phyloP scores from a whole-genome alignment of 2,797 vertebrate species.

The Xiphophorus birchmanni region DNA sequence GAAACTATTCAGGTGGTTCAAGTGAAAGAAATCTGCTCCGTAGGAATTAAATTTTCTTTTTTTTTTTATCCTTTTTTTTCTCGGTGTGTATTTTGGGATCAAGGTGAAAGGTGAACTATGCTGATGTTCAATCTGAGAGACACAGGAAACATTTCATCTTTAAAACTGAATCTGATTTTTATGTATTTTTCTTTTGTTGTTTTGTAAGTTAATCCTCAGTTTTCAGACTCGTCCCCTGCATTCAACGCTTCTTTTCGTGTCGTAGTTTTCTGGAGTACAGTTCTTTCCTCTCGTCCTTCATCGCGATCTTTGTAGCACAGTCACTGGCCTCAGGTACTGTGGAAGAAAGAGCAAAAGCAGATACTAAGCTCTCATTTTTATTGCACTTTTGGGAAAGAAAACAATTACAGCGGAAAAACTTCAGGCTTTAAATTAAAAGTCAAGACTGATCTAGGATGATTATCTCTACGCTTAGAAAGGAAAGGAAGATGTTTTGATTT shows the following conservation, averaged over 20 bases:
- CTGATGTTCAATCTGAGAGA: constrained; percentile 73
- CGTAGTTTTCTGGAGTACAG: constrained; percentile 81
- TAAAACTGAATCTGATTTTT: constrained; percentile 72
- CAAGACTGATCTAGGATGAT: constrained; percentile 79
- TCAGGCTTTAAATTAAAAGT: constrained; percentile 77
- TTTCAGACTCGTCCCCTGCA: constrained; percentile 73
- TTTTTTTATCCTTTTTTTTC: constrained; percentile 44
- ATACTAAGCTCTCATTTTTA: constrained; percentile 79
- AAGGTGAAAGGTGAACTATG: constrained; percentile 70
- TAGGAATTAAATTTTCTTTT: constrained; percentile 59
- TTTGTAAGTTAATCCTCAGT: constrained; percentile 76
- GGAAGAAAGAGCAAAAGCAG: constrained; percentile 78
- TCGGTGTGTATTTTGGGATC: constrained; percentile 79
- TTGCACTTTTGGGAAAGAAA: constrained; percentile 81
- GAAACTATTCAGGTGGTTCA: constrained; percentile 61
- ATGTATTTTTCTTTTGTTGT: constrained; percentile 57
- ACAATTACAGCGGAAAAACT: constrained; percentile 69
- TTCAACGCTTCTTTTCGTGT: constrained; percentile 80
- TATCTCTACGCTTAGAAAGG: constrained; percentile 68
- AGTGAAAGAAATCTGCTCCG: constrained; percentile 71
- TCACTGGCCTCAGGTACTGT: constrained; percentile 87
- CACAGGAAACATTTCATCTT: constrained; percentile 79
- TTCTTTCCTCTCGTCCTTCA: constrained; percentile 73
- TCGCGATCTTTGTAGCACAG: constrained; percentile 84
- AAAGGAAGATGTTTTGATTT: constrained; percentile 71